Conservation (phyloP, 2,888 invertebrate species). For the Polydrusus cervinus region DNA sequence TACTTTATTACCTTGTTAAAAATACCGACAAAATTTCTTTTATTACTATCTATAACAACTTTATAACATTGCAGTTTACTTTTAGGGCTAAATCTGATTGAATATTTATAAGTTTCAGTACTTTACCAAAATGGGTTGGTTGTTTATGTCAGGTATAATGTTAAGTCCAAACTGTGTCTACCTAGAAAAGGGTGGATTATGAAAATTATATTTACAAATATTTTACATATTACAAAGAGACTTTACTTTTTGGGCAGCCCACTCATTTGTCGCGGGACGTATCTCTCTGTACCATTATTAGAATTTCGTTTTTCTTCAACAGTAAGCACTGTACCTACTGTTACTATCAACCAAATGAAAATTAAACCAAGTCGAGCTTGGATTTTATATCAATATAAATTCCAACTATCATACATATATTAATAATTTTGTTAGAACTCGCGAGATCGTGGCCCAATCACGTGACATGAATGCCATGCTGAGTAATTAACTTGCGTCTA, state of each 20-base stretch:
- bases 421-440: too few species aligned
- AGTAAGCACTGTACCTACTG: not conserved
- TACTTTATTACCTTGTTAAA: slow-evolving; percentile 2
- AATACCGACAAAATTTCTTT: slow-evolving; percentile 18
- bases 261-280: not conserved
- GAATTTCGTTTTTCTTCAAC: not conserved
- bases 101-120: slow-evolving; percentile 4
- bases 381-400: too few species aligned
- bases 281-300: not conserved
- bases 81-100: slow-evolving; percentile 3
- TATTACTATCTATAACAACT: not conserved
- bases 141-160: slow-evolving; percentile 15
- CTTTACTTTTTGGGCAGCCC: not conserved
- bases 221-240: not conserved
- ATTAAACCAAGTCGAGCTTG: too few species aligned
- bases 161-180: not conserved
- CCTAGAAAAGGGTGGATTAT: slow-evolving; percentile 1
- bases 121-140: slow-evolving; percentile 2
- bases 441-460: too few species aligned
- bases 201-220: slow-evolving; percentile 15
- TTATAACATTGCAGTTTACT: slow-evolving; percentile 6
- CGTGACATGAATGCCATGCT: too few species aligned
- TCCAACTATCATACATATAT: too few species aligned
- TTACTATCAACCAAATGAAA: too few species aligned
- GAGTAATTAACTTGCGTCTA: too few species aligned